Base-by-base conservation (phyloP, 2,113 vertebrate genomes). In the human (Homo sapiens) region DNA sequence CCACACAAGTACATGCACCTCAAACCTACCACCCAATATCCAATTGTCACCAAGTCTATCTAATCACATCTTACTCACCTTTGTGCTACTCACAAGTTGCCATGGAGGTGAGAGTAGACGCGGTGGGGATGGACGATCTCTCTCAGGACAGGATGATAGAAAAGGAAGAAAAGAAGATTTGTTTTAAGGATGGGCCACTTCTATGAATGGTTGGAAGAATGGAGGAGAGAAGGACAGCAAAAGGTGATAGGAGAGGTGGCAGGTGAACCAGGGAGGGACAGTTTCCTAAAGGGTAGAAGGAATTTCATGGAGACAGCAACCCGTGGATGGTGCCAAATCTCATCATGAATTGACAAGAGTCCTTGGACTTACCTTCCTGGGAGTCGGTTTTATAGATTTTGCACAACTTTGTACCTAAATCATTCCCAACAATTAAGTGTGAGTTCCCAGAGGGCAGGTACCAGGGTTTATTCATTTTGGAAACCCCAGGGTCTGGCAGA, bases 281-380 rank as follows among this genome's bases (percentile, higher is more conserved):
- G 61, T 8, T 50, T 50, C 55, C 68, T 3, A 30, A 38, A 82
- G 55, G 52, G 11, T 11, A 30, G 52, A 79, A 64, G 55, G 55
- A 45, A 45, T 48, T 43, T 50, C 23, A 43, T 18, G 57, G 72
- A 66, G 64, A n/a, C 2, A 6, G 55, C 1, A 13, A 8, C 52
- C 45, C 48, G 1, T 59, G 17, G 8, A 9, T 0, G 1, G 9
- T 59, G 4, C 40, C 1, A 66, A 13, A 23, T 38, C 0, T 30
- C 30, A 0, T 32, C 64, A 35, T 87, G 68, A 57, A 79, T 20
- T 55, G 52, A 22, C 50, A 57, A 20, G 73, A 48, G 43, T 80
- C 30, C 25, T 66, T 25, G 45, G 50, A 38, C 17, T 89, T 75
- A 64, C 0, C 25, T 48, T 85, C 43, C 55, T 27, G 32, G 11